phyloP scores from a whole-genome alignment of 2,888 invertebrate genomes.

The Polydrusus pterygomalis region DNA sequence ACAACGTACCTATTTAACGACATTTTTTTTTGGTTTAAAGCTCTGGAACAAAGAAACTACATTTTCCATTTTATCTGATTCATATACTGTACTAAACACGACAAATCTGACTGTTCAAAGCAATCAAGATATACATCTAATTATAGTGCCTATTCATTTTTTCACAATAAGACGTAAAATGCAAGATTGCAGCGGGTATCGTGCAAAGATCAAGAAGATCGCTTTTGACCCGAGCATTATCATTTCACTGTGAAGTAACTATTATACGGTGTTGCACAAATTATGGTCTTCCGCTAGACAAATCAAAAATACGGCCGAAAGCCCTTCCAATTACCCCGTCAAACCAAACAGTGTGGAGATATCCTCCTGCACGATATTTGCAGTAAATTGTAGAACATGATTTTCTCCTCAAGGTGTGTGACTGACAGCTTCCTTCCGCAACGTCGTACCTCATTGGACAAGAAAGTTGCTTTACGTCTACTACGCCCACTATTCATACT shows the following conservation, averaged over 20 bases:
- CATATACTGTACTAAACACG: conserved; percentile 38
- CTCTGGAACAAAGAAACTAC: conserved; percentile 38
- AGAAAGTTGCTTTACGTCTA: conserved; percentile 52
- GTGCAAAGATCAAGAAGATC: conserved; percentile 47
- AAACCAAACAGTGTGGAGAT: conserved; percentile 63
- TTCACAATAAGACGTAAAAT: conserved; percentile 50
- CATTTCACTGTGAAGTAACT: conserved; percentile 68
- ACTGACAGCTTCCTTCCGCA: conserved; percentile 70
- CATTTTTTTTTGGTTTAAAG: not conserved
- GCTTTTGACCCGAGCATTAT: conserved; percentile 47
- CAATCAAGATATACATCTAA: conserved; percentile 49
- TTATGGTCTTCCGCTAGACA: conserved; percentile 70
- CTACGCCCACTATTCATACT: conserved; percentile 60
- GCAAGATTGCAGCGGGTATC: conserved; percentile 44
- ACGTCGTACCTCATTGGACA: conserved; percentile 59
- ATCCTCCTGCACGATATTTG: conserved; percentile 51
- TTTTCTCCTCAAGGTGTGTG: conserved; percentile 58
- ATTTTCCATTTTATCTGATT: conserved; percentile 46
- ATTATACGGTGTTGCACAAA: conserved; percentile 69
- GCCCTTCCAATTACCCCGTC: conserved; percentile 69
- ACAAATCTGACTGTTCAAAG: conserved; percentile 42
- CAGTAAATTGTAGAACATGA: conserved; percentile 67
- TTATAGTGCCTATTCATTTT: conserved; percentile 51
- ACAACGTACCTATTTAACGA: not conserved
- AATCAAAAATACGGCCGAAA: conserved; percentile 65